Base-by-base conservation (phyloP, 2,797 vertebrate genomes). In the Mormyrops boulengeri region DNA sequence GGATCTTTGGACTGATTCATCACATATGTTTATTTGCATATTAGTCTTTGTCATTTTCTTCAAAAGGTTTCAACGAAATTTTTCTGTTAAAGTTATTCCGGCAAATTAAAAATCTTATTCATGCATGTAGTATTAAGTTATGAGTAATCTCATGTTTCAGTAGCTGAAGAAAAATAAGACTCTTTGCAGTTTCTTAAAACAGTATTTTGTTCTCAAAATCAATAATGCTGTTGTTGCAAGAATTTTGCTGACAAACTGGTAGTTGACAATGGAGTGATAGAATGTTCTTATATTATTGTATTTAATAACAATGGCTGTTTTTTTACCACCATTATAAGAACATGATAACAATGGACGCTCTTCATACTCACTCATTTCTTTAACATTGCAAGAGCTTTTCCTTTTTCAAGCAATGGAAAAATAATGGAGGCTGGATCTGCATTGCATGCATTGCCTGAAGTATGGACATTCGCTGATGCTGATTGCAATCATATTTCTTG, bases 401-500 rank as follows among this genome's bases (percentile, higher is more conserved):
- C 38, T 41, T 80, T 80, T 9, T 19, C 41, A 80, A 80, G 38
- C 73, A 47, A 19, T 80, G 41, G 73, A n/a, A 41, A 44, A 47
- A 44, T 38, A 73, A 41, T 9, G 73, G 38, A 44, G 41, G 14
- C 41, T 41, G 41, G 41, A 44, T 2, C 38, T 80, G 73, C 41
- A 80, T 3, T 4, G n/a, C n/a, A 26, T 85, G n/a, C 26, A 85
- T 85, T 49, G 19, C 22, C 44, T 49, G 41, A 50, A 85, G 82
- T 12, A 22, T 85, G 82, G 22, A 85, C 82, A 52, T 52, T 85
- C 52, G 82, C 82, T 85, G 82, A 85, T 50, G 47, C 82, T 85
- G 82, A 85, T 85, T 85, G 44, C 49, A 85, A 85, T 85, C 82
- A 85, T 49, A 84, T 84, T 84, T 44, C 80, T 84, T 84, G 38